A percentile compares a stretch with the other conserved stretches of the same genome.
These are phyloP conservation scores for Buathra laborator DNA, from an alignment of 2,888 invertebrate species.

Conservation along the genomic window DNA sequence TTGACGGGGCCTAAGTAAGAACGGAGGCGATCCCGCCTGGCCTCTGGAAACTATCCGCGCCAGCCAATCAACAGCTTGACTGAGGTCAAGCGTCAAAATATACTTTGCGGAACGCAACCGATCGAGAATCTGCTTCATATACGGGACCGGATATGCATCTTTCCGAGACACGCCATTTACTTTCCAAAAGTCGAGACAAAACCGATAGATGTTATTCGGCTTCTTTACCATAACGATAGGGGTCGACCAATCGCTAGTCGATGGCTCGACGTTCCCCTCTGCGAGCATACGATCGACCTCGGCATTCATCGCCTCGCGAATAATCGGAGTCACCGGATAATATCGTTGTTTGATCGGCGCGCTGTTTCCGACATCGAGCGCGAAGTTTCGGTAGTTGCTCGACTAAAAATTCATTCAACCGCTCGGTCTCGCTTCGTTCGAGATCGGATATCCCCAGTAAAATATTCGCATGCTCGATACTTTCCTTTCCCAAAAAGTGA, in stretches of 20 bases:
- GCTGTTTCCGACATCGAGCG: conserved; percentile 18
- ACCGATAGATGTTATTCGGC: conserved; percentile 51
- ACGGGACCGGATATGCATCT: conserved; percentile 70
- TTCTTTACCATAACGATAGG: conserved; percentile 63
- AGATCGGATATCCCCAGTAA: neutral
- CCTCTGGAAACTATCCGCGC: too few relatives aligned
- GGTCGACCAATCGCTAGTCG: neutral
- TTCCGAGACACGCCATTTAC: conserved; percentile 56
- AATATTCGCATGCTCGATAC: neutral
- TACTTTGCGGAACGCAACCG: conserved; percentile 57
- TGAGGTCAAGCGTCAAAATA: conserved; percentile 56
- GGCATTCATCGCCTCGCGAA: conserved; percentile 9
- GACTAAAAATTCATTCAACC: neutral
- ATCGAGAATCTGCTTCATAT: conserved; percentile 60
- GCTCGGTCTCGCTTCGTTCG: neutral
- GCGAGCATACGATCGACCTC: conserved; percentile 1
- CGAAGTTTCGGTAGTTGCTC: neutral
- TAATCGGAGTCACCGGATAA: conserved; percentile 31
- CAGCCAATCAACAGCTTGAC: too few relatives aligned
- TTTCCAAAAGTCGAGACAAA: conserved; percentile 66
- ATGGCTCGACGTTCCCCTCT: neutral
- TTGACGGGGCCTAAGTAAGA: too few relatives aligned
- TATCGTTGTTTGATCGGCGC: conserved; percentile 30
- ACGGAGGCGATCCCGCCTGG: too few relatives aligned
- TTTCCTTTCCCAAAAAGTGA: neutral